Evolutionary conservation across 2,113 vertebrate species (phyloP), one percentile per base, ranked within the genome.

Genomic region (Hemibagrus wyckioides): DNA sequence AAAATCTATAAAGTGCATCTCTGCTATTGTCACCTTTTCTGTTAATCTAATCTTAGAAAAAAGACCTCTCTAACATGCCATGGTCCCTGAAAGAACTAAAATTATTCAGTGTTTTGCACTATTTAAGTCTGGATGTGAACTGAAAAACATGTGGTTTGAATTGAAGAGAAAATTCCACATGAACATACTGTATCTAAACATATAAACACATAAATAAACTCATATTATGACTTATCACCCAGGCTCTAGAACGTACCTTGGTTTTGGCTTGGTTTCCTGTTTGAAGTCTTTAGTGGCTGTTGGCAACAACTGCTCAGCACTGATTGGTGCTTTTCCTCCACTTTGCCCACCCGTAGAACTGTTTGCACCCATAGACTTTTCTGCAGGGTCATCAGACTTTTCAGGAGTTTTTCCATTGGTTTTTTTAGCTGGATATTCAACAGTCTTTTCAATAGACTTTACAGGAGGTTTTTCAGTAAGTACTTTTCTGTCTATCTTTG

Each of bases 231-330:
- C n/a, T n/a, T n/a, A n/a, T n/a, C n/a, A n/a, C n/a, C n/a, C n/a
- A n/a, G n/a, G n/a, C n/a, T n/a, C n/a, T n/a, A n/a, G 52, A 48
- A 71, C 88, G 19, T 50, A 92, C 90, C 89, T 82, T 30, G 88
- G 89, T 23, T 33, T 52, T 48, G 84, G 52, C 75, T 69, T 76
- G 17, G 57, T 41, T 52, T 90, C 85, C 80, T 89, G 91, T 80
- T 89, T 87, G 19, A 88, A 6, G 61, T 85, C 84, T 28, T 89
- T 84, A 87, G 17, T 88, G 82, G 88, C 13, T 52, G 77, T 44
- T 36, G 80, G 39, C 6, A 65, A 28, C 25, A 39, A 1, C 30
- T 82, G 89, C 57, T 88, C 87, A 86, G 73, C 52, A 80, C 41
- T 33, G 23, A 63, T 13, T 23, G 84, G 57, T 28, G 85, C 65